Conservation (phyloP, 2,888 invertebrate species). For the Caenorhabditis imperialis region DNA sequence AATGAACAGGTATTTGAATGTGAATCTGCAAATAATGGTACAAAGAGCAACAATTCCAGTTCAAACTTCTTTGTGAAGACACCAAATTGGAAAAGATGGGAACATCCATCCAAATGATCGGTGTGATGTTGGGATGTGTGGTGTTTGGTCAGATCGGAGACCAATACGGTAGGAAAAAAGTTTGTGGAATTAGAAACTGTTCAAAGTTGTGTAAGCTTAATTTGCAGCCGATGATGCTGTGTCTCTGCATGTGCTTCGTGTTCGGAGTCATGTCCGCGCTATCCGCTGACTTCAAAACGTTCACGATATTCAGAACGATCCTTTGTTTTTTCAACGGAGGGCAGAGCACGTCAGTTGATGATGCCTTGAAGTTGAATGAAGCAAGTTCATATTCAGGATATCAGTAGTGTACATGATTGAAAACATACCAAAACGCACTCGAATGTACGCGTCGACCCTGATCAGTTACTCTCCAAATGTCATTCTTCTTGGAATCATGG, state of each 20-base stretch:
- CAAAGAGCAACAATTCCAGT: slow-evolving; percentile 5
- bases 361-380: neutral
- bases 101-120: slow-evolving; percentile 71
- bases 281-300: slow-evolving; percentile 59
- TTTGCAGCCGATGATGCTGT: slow-evolving; percentile 62
- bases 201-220: neutral
- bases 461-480: slow-evolving; percentile 55
- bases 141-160: slow-evolving; percentile 69
- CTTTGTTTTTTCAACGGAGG: slow-evolving; percentile 73
- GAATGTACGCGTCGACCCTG: slow-evolving; percentile 47
- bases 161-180: slow-evolving; percentile 62
- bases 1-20: slow-evolving; percentile 28
- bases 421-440: slow-evolving; percentile 44
- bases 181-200: neutral
- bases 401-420: slow-evolving; percentile 55
- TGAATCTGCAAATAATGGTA: neutral
- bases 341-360: slow-evolving; percentile 58
- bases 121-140: slow-evolving; percentile 71
- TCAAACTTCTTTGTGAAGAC: slow-evolving; percentile 53
- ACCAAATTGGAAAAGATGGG: slow-evolving; percentile 64
- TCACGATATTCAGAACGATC: slow-evolving; percentile 65
- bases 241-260: slow-evolving; percentile 61
- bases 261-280: slow-evolving; percentile 63
- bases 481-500: slow-evolving; percentile 58
- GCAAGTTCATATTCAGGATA: slow-evolving; percentile 20